Conservation (phyloP, 2,797 vertebrate genomes). For the Pipistrellus pygmaeus region DNA sequence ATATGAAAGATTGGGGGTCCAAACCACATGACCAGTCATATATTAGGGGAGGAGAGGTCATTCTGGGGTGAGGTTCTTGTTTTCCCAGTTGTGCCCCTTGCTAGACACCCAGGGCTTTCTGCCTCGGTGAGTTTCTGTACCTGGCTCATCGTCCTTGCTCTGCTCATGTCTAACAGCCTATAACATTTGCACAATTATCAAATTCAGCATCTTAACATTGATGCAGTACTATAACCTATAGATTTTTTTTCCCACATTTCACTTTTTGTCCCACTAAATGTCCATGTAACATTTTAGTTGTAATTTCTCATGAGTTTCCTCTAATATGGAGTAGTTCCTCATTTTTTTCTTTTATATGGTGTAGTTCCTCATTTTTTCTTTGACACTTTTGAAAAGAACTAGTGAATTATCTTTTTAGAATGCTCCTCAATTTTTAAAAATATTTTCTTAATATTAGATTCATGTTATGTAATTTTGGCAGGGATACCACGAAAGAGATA, state of each 20-base stretch:
- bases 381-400: slow-evolving; percentile 27
- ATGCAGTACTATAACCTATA: background rate
- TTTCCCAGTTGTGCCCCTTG: background rate
- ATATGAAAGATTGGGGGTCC: too few species aligned
- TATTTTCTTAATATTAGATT: slow-evolving; percentile 37
- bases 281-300: background rate
- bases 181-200: background rate
- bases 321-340: background rate
- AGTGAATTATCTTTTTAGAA: background rate
- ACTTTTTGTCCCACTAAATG: background rate
- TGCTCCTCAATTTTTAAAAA: background rate
- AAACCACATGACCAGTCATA: background rate
- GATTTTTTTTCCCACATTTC: background rate
- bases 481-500: background rate
- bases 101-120: background rate
- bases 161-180: background rate
- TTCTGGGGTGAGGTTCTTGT: background rate
- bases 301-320: background rate
- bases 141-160: background rate
- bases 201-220: slow-evolving; percentile 13
- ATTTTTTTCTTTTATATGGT: background rate
- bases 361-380: background rate
- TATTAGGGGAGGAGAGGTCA: background rate
- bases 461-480: slow-evolving; percentile 31
- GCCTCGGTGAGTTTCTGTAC: background rate